Evolutionary conservation across 2,113 vertebrate genomes (phyloP).

Genomic region (Mesoclemmys tuberculata): DNA sequence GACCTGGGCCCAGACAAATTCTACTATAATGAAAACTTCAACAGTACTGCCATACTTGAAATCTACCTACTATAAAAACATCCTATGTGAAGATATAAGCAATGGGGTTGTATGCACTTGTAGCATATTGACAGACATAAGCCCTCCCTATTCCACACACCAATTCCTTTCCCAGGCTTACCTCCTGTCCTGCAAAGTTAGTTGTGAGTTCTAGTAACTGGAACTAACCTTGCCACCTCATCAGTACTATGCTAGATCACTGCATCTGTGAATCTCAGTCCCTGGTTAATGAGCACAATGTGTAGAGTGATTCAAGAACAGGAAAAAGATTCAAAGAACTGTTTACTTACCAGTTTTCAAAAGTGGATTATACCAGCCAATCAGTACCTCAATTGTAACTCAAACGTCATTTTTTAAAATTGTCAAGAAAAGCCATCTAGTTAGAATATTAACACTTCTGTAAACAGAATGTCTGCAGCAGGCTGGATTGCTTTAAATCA

Average conservation of each 20-base stretch:
- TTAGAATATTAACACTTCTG: background rate
- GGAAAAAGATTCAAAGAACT: background rate
- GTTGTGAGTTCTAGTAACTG: background rate
- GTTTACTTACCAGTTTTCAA: background rate
- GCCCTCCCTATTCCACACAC: background rate
- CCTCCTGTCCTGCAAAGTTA: background rate
- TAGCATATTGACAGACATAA: background rate
- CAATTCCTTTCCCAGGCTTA: background rate
- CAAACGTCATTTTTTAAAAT: background rate
- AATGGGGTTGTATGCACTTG: background rate
- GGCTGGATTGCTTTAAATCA: background rate
- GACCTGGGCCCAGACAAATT: background rate
- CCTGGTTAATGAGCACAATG: background rate
- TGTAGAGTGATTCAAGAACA: background rate
- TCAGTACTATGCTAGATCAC: background rate
- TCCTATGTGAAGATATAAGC: background rate
- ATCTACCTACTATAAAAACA: accelerated
- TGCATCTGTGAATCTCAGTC: background rate
- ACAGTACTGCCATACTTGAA: background rate
- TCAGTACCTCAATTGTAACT: background rate
- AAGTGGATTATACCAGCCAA: background rate
- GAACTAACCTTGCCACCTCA: background rate
- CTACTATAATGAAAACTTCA: background rate
- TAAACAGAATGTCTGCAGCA: background rate
- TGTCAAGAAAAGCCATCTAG: background rate